Conservation (phyloP, 2,888 invertebrate species). For the Trissonchulus latispiculum region DNA sequence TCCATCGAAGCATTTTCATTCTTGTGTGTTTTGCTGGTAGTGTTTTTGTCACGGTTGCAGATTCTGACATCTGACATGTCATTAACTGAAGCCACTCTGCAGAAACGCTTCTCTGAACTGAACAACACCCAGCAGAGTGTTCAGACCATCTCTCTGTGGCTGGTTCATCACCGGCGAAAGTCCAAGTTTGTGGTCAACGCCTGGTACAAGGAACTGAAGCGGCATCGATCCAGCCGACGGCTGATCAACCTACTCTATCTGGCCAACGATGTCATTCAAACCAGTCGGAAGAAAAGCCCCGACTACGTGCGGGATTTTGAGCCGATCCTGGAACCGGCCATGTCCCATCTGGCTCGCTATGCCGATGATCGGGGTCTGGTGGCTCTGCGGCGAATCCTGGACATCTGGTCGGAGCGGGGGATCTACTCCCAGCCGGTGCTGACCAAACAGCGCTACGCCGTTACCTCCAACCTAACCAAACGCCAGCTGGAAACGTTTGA, state of each 20-base stretch:
- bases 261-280: constrained; percentile 99
- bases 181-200: constrained; percentile 77
- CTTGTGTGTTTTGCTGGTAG: no score
- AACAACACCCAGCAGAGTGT: constrained; percentile 94
- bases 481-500: constrained; percentile 18
- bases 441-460: constrained; percentile 18
- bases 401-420: constrained; percentile 29
- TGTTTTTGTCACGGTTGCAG: no score
- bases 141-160: constrained; percentile 89
- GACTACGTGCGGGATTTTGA: constrained; percentile 75
- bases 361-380: constrained; percentile 22
- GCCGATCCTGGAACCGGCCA: constrained; percentile 52
- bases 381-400: constrained; percentile 13
- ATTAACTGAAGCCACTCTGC: constrained; percentile 46
- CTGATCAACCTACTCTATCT: constrained; percentile 80
- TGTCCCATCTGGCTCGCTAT: constrained; percentile 23
- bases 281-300: constrained; percentile 91
- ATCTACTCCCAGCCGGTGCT: constrained; percentile 24
- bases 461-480: constrained; percentile 24
- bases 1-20: no score
- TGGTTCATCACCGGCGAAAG: constrained; percentile 89
- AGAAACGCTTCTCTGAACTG: constrained; percentile 75
- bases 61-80: neutral
- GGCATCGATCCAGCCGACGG: constrained; percentile 19
- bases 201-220: constrained; percentile 57